A percentile compares a stretch with the other conserved stretches of the same genome.
phyloP scores from a whole-genome alignment of 1,140 invertebrate species.

The Pinna nobilis region DNA sequence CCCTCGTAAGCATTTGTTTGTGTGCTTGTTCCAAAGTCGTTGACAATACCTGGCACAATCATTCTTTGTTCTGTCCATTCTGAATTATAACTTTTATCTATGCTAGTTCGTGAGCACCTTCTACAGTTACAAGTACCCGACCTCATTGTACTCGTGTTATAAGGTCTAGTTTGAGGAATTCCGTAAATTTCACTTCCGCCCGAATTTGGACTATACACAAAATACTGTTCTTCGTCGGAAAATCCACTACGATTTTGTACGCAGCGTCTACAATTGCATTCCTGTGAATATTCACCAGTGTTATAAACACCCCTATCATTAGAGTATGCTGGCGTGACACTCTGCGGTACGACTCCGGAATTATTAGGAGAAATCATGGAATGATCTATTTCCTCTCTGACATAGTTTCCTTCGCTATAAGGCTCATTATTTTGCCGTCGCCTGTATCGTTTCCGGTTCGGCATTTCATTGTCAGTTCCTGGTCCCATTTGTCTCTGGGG shows the following conservation, averaged over 20 bases:
- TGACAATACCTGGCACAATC: neutral
- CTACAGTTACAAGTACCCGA: conserved; percentile 8
- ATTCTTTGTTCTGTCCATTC: neutral
- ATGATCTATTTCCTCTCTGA: too few relatives aligned
- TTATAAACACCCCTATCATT: neutral
- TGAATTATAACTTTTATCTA: neutral
- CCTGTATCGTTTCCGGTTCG: too few relatives aligned
- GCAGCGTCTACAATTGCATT: conserved; percentile 20
- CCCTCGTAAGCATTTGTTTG: neutral
- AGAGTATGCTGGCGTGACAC: too few relatives aligned
- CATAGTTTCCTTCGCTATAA: too few relatives aligned
- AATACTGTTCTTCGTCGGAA: neutral
- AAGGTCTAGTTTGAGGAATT: conserved; percentile 7
- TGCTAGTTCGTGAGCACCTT: conserved; percentile 16
- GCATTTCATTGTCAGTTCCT: too few relatives aligned
- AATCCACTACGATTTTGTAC: neutral
- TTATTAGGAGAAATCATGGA: too few relatives aligned
- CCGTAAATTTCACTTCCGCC: conserved; percentile 20
- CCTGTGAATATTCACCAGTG: neutral
- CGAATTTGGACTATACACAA: neutral
- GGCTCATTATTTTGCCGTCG: too few relatives aligned
- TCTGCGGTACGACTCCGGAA: too few relatives aligned
- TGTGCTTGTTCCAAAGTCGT: neutral
- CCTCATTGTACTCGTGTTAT: neutral
- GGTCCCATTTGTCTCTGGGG: too few relatives aligned